Base-by-base conservation (phyloP, 2,888 invertebrate species). In the Digitonthophagus gazella region DNA sequence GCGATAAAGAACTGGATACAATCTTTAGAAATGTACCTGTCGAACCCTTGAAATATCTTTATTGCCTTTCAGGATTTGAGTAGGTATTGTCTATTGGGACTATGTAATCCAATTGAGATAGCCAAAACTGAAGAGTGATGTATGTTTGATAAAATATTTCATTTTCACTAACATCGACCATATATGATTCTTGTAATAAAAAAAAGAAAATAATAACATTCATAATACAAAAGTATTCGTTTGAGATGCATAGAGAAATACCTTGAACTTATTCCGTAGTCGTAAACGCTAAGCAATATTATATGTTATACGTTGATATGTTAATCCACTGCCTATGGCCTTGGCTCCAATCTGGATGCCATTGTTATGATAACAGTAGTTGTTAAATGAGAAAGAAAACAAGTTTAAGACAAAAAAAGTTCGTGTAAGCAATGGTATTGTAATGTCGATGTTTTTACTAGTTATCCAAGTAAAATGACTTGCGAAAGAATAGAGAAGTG, bases 251-350 rank as follows among this genome's bases (percentile, higher is more conserved):
- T 61, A 18, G n/a, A 16, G 20, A 61, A 61, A 61, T 61, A 61
- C n/a, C 61, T 61, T 61, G 61, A 19, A 61, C 61, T 61, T 61
- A 61, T 19, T 61, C 18, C 20, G 61, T 61, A 61, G 67, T 70
- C 64, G 71, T 72, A 71, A n/a, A 73, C 73, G 74, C 74, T 72
- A 72, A 74, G 75, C 75, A 75, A 75, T 74, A 75, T 73, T 72
- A 55, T 74, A 71, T 69, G 66, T 73, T 72, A 70, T 67, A 70
- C 66, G 65, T 70, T 72, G 70, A 72, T 73, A 73, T 74, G 74
- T 74, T 75, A 72, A 71, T 73, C 73, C 74, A 75, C 75, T 75
- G 75, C 75, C 75, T 75, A 69, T 70, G 74, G 74, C 74, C 71
- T 44, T 44, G 72, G 73, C 74, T 73, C 72, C 65, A 56, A 56